Conservation (phyloP, 2,797 vertebrate genomes). For the Sphenodon punctatus region DNA sequence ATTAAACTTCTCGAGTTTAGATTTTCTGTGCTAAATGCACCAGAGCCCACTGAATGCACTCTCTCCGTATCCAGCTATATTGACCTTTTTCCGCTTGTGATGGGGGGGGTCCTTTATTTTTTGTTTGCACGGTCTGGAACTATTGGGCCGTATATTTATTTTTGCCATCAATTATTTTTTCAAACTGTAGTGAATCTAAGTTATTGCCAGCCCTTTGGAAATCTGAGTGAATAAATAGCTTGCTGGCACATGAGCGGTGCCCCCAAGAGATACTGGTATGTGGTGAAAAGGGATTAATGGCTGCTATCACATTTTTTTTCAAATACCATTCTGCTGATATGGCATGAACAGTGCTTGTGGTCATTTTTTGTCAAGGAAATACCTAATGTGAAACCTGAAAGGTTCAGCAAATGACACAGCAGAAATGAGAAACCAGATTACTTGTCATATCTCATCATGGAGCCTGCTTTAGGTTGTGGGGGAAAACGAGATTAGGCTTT, state of each 20-base stretch:
- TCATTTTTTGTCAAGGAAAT: conserved; percentile 22
- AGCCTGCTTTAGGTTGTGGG: background rate
- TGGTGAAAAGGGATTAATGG: conserved; percentile 16
- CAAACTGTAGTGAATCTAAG: background rate
- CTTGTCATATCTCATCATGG: background rate
- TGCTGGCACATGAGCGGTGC: fast-evolving
- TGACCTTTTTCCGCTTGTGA: background rate
- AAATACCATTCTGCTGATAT: conserved; percentile 3
- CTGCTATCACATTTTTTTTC: background rate
- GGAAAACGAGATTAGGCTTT: conserved; percentile 1
- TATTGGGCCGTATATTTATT: background rate
- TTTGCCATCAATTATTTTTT: background rate
- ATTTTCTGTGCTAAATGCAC: background rate
- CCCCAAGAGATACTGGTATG: background rate
- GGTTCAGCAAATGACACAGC: background rate
- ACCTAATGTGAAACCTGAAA: conserved; percentile 6
- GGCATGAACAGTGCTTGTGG: background rate
- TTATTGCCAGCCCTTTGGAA: background rate
- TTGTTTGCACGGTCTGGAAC: background rate
- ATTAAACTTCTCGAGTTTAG: background rate
- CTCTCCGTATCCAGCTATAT: background rate
- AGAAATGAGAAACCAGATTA: conserved; percentile 16
- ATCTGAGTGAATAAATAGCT: background rate
- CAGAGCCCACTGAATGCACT: no score
- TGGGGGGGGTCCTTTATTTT: background rate